Percentiles rank a stretch among this genome's conserved stretches.
Conservation (phyloP, 2,113 vertebrate species). For the Ovis aries region ARS-UI_Ramb_v3.0 NC_056059.1:55911001-55911500, state of each 20-base stretch:
- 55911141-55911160: not conserved
- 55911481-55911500: not conserved
- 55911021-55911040: not conserved
- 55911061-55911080: not conserved
- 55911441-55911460: slow-evolving; percentile 59
- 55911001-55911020: not conserved
- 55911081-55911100: not conserved
- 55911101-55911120: not conserved
- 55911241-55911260: not conserved
- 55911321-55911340: not conserved
- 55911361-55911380: not conserved
- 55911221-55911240: not conserved
- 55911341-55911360: not conserved
- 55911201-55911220: not conserved
- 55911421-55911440: not conserved
- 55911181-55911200: not conserved
- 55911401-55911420: not conserved
- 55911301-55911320: not conserved
- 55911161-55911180: not conserved
- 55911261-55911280: not conserved
- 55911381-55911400: not conserved
- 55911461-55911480: not conserved
- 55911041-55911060: not conserved
- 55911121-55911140: not conserved
- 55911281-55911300: not conserved